Conservation (phyloP, 2,888 invertebrate species). For the Harmothoe impar region DNA sequence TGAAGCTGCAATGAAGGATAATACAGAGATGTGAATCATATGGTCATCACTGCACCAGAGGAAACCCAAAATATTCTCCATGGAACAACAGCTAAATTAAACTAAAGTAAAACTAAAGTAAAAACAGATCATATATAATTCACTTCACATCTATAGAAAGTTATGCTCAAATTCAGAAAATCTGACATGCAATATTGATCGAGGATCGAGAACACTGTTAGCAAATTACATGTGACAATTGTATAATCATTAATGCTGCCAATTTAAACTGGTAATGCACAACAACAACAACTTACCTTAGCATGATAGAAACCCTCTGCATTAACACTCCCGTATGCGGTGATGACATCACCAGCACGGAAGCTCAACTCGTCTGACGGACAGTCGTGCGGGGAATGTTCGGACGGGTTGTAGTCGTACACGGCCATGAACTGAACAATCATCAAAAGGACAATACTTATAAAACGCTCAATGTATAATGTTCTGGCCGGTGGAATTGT, state of each 20-base stretch:
- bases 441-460: neutral
- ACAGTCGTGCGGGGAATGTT: slow-evolving; percentile 78
- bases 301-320: slow-evolving; percentile 77
- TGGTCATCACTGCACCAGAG: neutral
- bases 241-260: too few relatives aligned
- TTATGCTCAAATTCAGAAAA: too few relatives aligned
- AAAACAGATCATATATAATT: too few relatives aligned
- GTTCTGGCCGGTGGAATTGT: too few relatives aligned
- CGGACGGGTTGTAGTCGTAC: slow-evolving; percentile 81
- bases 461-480: slow-evolving; percentile 2
- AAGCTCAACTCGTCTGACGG: slow-evolving; percentile 78
- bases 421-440: slow-evolving; percentile 80
- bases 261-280: neutral
- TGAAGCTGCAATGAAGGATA: slow-evolving; percentile 10
- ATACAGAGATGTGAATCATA: neutral
- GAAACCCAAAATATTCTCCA: neutral
- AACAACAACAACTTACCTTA: slow-evolving; percentile 64
- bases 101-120: too few relatives aligned
- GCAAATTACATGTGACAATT: too few relatives aligned
- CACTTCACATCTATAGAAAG: too few relatives aligned
- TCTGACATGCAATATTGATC: too few relatives aligned
- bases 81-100: neutral
- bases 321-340: slow-evolving; percentile 78
- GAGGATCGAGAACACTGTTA: too few relatives aligned
- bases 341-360: slow-evolving; percentile 79